phyloP scores from a whole-genome alignment of 2,888 invertebrate species.

The Epinotia brunnichana region DNA sequence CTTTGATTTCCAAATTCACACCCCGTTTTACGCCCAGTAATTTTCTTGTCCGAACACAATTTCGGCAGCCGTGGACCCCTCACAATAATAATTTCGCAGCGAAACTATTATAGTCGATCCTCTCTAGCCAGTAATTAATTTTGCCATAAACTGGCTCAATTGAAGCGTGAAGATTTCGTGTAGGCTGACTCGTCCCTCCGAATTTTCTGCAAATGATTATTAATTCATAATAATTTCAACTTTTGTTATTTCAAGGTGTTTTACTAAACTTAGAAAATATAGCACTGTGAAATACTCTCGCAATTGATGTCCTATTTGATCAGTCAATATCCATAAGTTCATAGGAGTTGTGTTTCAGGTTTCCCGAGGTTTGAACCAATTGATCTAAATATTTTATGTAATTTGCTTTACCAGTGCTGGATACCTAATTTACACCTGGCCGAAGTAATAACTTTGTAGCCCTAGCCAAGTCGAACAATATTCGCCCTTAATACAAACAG shows the following conservation, averaged over 20 bases:
- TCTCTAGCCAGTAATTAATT: slow-evolving; percentile 82
- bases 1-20: slow-evolving; percentile 82
- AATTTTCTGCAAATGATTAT: slow-evolving; percentile 74
- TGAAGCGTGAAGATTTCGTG: slow-evolving; percentile 81
- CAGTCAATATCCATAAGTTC: background rate
- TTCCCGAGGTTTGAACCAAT: background rate
- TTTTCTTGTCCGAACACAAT: slow-evolving; percentile 84
- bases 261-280: slow-evolving; percentile 37
- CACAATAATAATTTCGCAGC: slow-evolving; percentile 81
- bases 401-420: slow-evolving; percentile 27
- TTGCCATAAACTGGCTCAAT: slow-evolving; percentile 81
- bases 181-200: slow-evolving; percentile 67
- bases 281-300: background rate
- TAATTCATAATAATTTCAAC: slow-evolving; percentile 58
- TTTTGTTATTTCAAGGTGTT: slow-evolving; percentile 65
- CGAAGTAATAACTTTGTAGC: slow-evolving; percentile 24
- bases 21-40: slow-evolving; percentile 83
- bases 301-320: background rate
- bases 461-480: slow-evolving; percentile 31
- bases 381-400: slow-evolving; percentile 17
- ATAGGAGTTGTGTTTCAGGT: background rate
- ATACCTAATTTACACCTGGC: slow-evolving; percentile 41
- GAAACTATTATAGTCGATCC: slow-evolving; percentile 83
- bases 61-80: slow-evolving; percentile 71
- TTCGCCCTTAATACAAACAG: slow-evolving; percentile 42